A percentile compares a stretch with the other conserved stretches of the same genome.
These are phyloP conservation scores for Hypsopygia costalis DNA, from an alignment of 2,888 invertebrate species.

Conservation along the genomic window DNA sequence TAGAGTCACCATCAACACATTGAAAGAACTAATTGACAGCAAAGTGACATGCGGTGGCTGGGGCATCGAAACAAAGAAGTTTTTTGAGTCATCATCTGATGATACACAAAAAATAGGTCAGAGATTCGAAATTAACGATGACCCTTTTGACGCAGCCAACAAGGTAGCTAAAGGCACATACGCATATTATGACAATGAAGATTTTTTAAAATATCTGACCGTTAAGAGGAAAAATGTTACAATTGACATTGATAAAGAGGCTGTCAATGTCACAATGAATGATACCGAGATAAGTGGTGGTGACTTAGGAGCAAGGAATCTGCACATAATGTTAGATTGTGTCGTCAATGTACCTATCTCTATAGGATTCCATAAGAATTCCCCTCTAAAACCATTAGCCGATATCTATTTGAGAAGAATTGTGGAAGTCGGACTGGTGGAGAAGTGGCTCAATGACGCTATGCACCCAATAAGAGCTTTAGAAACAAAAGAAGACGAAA, in stretches of 20 bases:
- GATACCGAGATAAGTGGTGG: constrained; percentile 22
- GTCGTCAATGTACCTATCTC: constrained; percentile 90
- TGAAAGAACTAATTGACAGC: constrained; percentile 84
- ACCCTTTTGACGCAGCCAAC: constrained; percentile 83
- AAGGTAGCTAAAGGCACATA: constrained; percentile 85
- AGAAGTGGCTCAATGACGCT: constrained; percentile 89
- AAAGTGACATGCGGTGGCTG: constrained; percentile 85
- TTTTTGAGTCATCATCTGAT: constrained; percentile 86
- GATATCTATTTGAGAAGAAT: constrained; percentile 84
- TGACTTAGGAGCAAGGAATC: constrained; percentile 58
- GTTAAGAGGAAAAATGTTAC: constrained; percentile 73
- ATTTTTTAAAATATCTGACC: constrained; percentile 84
- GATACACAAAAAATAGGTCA: constrained; percentile 83
- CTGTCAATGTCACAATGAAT: constrained; percentile 39
- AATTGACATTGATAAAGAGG: constrained; percentile 35
- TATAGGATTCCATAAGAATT: constrained; percentile 90
- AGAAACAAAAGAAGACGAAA: constrained; percentile 78
- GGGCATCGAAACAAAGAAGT: constrained; percentile 84
- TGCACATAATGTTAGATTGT: constrained; percentile 92
- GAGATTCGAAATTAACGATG: constrained; percentile 82
- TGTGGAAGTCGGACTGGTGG: constrained; percentile 87
- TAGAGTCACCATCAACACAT: constrained; percentile 89
- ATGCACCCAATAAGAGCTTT: constrained; percentile 80
- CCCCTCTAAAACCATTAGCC: constrained; percentile 85
- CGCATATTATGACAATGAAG: constrained; percentile 90